These are phyloP conservation scores for Hydropotes inermis DNA, from an alignment of 2,113 vertebrate species.

Conservation along the genomic window DNA sequence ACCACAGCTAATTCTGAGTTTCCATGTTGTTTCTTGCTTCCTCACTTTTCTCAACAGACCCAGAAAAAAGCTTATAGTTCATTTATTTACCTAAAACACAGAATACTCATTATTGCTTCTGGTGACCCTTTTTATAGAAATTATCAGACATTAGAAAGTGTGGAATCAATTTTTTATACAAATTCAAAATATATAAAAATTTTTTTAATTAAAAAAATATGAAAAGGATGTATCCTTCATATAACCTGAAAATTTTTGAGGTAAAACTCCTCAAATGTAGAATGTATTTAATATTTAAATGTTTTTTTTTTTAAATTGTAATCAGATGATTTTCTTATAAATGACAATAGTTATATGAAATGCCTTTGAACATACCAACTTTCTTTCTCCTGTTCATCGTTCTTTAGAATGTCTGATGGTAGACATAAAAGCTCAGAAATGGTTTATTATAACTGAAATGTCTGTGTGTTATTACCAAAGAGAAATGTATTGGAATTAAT, in stretches of 20 bases:
- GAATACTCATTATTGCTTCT: background rate
- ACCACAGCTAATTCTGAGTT: background rate
- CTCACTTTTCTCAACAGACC: background rate
- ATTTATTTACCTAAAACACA: background rate
- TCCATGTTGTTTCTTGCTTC: background rate
- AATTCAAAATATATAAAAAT: background rate
- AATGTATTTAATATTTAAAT: slow-evolving; percentile 22
- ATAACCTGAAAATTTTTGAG: background rate
- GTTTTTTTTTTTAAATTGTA: slow-evolving; percentile 23
- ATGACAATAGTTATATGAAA: slow-evolving; percentile 31
- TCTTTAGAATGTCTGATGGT: slow-evolving; percentile 56
- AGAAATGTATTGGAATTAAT: slow-evolving; percentile 71
- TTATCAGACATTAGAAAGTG: background rate
- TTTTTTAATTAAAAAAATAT: background rate
- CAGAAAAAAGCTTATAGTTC: background rate
- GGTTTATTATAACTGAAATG: slow-evolving; percentile 73
- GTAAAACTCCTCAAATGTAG: background rate
- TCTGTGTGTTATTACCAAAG: slow-evolving; percentile 70
- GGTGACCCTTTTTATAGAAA: background rate
- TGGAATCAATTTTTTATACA: background rate
- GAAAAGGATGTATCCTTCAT: background rate
- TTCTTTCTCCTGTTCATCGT: slow-evolving; percentile 37
- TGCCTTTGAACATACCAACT: slow-evolving; percentile 18
- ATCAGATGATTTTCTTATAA: slow-evolving; percentile 37
- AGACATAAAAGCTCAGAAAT: slow-evolving; percentile 64